phyloP scores from a whole-genome alignment of 2,113 vertebrate species.

The Uria lomvia region DNA sequence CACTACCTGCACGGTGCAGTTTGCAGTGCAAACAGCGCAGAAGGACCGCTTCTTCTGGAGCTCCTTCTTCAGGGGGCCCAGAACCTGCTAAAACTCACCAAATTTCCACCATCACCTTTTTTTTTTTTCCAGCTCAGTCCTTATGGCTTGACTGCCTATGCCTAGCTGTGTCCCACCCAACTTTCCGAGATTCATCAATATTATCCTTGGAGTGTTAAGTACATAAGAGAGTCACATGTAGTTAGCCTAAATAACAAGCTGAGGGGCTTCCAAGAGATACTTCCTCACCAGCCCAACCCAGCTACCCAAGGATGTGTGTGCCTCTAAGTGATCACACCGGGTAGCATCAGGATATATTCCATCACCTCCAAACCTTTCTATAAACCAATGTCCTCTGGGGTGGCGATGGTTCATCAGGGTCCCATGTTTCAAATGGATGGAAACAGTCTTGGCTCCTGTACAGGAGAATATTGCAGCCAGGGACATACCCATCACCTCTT shows the following conservation, averaged over 20 bases:
- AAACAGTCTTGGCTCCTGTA: not conserved
- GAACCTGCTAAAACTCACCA: not conserved
- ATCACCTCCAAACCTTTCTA: not conserved
- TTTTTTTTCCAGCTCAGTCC: not conserved
- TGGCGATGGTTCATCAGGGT: not conserved
- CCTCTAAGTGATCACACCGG: not conserved
- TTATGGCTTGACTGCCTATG: not conserved
- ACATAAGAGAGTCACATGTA: not conserved
- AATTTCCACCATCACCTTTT: not conserved
- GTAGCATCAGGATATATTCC: not conserved
- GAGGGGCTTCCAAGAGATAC: not conserved
- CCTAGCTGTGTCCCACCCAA: not conserved
- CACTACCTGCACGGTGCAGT: not conserved
- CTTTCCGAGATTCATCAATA: not conserved
- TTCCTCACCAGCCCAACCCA: not conserved
- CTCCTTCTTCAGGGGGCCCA: not conserved
- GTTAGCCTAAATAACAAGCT: not conserved
- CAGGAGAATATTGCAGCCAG: not conserved
- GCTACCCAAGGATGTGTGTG: not conserved
- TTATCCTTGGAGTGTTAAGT: not conserved
- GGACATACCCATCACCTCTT: not conserved
- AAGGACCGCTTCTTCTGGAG: not conserved
- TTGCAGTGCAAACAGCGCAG: not conserved
- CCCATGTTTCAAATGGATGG: not conserved
- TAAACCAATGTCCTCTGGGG: not conserved